Conservation (phyloP, 2,888 invertebrate genomes). For the Morpho achilles region DNA sequence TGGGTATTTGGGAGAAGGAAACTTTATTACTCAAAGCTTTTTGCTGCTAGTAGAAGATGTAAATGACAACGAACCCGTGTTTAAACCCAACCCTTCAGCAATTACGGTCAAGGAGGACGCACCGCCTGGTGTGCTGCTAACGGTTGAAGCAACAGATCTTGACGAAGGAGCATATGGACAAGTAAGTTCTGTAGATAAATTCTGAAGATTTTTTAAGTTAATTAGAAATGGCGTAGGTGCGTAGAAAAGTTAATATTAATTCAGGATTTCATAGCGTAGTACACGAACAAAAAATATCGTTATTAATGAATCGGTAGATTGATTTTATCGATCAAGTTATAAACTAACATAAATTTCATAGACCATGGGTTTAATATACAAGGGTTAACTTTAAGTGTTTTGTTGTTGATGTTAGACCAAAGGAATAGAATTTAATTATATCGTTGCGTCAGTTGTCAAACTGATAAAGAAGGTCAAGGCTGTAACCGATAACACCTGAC, state of each 20-base stretch:
- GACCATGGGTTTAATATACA: no score
- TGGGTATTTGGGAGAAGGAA: constrained; percentile 90
- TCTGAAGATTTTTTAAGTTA: no score
- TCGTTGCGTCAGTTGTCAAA: background rate
- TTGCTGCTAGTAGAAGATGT: constrained; percentile 93
- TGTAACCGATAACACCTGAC: background rate
- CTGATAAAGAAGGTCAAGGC: constrained; percentile 8
- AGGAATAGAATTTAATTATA: background rate
- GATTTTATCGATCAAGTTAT: no score
- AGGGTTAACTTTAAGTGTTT: no score
- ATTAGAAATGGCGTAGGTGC: no score
- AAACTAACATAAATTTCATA: no score
- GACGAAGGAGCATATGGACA: constrained; percentile 96
- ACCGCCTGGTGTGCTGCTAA: constrained; percentile 85
- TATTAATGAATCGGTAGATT: no score
- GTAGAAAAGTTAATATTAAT: no score
- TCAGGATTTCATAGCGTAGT: no score
- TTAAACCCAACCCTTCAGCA: constrained; percentile 90
- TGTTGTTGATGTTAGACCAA: no score
- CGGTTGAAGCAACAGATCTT: constrained; percentile 91
- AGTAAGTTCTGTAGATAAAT: constrained; percentile 53
- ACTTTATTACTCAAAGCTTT: constrained; percentile 93
- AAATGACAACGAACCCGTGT: constrained; percentile 94
- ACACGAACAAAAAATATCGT: no score
- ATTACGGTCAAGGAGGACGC: constrained; percentile 90